Evolutionary conservation across 2,888 invertebrate genomes (phyloP), one percentile per base, ranked within the genome.

Genomic region (Sinohyriopsis cumingii): DNA sequence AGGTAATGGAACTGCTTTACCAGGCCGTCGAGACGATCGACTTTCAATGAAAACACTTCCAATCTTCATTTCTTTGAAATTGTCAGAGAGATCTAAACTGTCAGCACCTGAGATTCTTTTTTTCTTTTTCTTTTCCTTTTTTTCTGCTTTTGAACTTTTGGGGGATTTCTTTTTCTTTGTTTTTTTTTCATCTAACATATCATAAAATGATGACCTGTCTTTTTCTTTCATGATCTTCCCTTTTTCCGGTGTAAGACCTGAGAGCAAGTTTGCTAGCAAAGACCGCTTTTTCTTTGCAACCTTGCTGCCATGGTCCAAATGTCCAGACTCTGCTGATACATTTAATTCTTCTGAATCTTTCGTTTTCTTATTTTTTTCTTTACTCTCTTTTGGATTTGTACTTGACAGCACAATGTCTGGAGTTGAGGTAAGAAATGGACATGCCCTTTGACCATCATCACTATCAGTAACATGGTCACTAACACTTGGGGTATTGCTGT

Each of bases 281-380:
- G 87, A 84, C 67, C 80, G 81, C 62, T 83, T 81, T 69, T 89
- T 89, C 67, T 89, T 78, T 33, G 73, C 71, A 7, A 71, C 68
- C 56, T 77, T 77, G 59, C 76, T 77, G 33, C 54, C 59, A 15
- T 15, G 15, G 45, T 45, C 45, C 45, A 22, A 67, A n/a, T 33
- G 63, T 22, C 45, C 15, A 33, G 28, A 25, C n/a, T 72, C 72
- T 28, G 33, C 67, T 53, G 72, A 74, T 19, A 60, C 9, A 33
- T 73, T 71, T 18, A 71, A 67, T 19, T 72, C 68, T 53, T 76
- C 78, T 24, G 63, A 64, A 68, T 76, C 65, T 60, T 66, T 75
- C 60, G 72, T 76, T 71, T 82, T 80, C 71, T 76, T 82, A 71
- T 81, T 81, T 59, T 79, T 81, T 12, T 66, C 73, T 59, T 78